Conservation (phyloP, 2,113 vertebrate species). For the Alethe diademata region DNA sequence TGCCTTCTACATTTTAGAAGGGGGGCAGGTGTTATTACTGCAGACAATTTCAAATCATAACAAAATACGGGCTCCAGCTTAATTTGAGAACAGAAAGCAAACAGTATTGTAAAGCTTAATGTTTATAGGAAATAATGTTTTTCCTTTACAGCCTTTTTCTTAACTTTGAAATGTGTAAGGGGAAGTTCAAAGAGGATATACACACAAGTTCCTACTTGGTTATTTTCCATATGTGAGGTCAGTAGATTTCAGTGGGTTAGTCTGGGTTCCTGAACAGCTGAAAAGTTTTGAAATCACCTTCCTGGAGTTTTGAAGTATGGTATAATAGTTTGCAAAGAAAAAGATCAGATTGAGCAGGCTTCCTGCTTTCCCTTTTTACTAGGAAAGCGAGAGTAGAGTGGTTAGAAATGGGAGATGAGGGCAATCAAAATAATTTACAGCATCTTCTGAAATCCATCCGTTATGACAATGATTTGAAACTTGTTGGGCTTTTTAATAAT, state of each 20-base stretch:
- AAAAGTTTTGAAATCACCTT: constrained; percentile 29
- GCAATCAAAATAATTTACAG: neutral
- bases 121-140: constrained; percentile 45
- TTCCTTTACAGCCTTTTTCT: constrained; percentile 38
- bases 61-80: neutral
- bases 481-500: neutral
- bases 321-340: neutral
- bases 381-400: neutral
- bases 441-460: neutral
- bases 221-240: constrained; percentile 42
- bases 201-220: constrained; percentile 6
- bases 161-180: constrained; percentile 23
- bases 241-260: constrained; percentile 14
- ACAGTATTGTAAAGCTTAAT: constrained; percentile 33
- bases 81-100: neutral
- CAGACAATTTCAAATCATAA: constrained; percentile 24
- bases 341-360: neutral
- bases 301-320: constrained; percentile 2
- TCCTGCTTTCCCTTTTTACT: neutral
- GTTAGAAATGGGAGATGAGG: neutral
- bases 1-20: neutral
- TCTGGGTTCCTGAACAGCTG: neutral
- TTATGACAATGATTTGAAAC: neutral
- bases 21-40: neutral
- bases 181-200: constrained; percentile 32